Evolutionary conservation across 2,797 vertebrate genomes (phyloP).

Genomic region (Enteromius unitaeniatus): DNA sequence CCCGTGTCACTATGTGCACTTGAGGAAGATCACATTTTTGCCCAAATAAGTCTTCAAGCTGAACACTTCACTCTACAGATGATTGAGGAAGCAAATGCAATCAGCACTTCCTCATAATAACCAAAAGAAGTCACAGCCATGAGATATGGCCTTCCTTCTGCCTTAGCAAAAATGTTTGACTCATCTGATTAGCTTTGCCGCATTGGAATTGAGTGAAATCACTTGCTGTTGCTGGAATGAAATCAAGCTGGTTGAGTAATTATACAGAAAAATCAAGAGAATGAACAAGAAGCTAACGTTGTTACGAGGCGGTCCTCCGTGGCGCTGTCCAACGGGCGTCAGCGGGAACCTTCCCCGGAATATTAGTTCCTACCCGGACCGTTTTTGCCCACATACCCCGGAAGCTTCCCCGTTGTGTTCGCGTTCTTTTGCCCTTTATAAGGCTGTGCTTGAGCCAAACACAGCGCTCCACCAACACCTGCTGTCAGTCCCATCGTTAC

Average conservation of each 20-base stretch:
- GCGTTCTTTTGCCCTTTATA: no score
- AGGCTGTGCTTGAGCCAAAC: no score
- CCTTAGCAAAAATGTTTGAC: slow-evolving; percentile 1
- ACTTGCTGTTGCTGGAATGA: not conserved
- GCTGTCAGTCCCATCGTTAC: no score
- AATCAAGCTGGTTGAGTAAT: slow-evolving; percentile 10
- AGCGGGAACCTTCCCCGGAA: no score
- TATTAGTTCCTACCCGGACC: no score
- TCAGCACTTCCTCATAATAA: slow-evolving; percentile 50
- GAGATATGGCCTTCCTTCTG: slow-evolving; percentile 41
- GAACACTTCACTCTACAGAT: not conserved
- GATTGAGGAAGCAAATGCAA: slow-evolving; percentile 52
- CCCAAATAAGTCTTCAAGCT: slow-evolving; percentile 52
- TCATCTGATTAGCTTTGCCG: slow-evolving; percentile 18
- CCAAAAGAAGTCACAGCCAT: slow-evolving; percentile 12
- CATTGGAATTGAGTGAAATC: slow-evolving; percentile 5
- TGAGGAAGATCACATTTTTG: slow-evolving; percentile 48
- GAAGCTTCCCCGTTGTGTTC: no score
- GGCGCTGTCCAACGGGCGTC: no score
- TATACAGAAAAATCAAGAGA: not conserved
- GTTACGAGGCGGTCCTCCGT: no score
- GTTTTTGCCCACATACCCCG: no score
- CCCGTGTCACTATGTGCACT: not conserved
- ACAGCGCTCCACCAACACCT: no score
- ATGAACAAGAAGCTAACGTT: not conserved